phyloP scores from a whole-genome alignment of 2,113 vertebrate genomes.

The Sinocyclocheilus maitianheensis region DNA sequence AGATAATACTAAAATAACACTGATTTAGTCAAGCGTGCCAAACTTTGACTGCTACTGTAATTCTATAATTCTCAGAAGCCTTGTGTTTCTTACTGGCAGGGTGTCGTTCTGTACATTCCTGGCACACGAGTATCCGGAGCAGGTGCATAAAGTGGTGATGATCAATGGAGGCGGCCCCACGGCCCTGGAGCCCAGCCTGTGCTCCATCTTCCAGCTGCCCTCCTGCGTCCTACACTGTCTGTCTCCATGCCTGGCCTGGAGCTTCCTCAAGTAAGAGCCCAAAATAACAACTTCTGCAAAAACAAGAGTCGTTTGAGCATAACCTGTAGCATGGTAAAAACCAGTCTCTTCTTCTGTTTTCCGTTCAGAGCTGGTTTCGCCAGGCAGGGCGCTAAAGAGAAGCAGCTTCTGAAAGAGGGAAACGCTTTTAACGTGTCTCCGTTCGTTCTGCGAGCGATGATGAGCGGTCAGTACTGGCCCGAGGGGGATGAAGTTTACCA shows the following conservation, averaged over 20 bases:
- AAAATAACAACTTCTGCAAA: background rate
- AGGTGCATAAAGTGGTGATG: constrained; percentile 97
- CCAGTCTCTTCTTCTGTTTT: background rate
- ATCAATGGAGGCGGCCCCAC: constrained; percentile 96
- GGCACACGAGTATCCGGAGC: constrained; percentile 94
- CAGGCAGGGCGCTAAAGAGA: constrained; percentile 94
- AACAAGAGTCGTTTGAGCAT: background rate
- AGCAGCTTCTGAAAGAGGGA: constrained; percentile 93
- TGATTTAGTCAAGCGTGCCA: no score
- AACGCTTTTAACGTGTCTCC: constrained; percentile 96
- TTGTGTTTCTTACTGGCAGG: constrained; percentile 64
- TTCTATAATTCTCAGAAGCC: background rate
- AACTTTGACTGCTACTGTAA: background rate
- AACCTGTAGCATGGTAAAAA: background rate
- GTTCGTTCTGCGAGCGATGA: constrained; percentile 94
- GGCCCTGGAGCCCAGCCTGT: constrained; percentile 93
- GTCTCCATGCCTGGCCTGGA: constrained; percentile 95
- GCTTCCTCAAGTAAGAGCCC: constrained; percentile 92
- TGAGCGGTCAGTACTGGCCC: constrained; percentile 98
- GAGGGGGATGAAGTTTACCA: constrained; percentile 97
- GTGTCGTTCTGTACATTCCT: constrained; percentile 98
- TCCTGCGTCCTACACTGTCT: constrained; percentile 92
- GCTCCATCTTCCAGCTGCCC: constrained; percentile 96
- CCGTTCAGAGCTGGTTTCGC: constrained; percentile 89
- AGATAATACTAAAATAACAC: no score